A percentile compares a stretch with the other conserved stretches of the same genome.
Evolutionary conservation across 1,140 invertebrate genomes (phyloP).

Genomic region (Aphelenchoides fujianensis): DNA sequence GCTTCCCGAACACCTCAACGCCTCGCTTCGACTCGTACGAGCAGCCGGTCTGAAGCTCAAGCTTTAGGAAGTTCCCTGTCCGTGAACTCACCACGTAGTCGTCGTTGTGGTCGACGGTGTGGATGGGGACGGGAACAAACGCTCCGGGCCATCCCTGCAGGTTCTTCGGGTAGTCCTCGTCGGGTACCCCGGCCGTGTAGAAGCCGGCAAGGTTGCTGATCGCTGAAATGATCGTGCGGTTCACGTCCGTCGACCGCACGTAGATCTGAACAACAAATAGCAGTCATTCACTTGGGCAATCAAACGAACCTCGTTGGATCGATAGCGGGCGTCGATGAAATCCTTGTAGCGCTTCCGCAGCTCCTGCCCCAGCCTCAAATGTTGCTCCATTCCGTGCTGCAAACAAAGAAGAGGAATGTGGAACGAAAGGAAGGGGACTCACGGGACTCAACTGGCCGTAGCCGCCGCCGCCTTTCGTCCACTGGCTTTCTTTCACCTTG

Average conservation of each 20-base stretch:
- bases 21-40: neutral
- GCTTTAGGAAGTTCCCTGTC: neutral
- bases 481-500: neutral
- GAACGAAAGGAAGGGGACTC: neutral
- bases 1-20: neutral
- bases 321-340: neutral
- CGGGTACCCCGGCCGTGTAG: neutral
- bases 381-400: neutral
- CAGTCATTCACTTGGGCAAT: neutral
- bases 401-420: neutral
- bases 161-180: constrained; percentile 13
- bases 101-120: constrained; percentile 10
- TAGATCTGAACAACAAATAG: constrained; percentile 7
- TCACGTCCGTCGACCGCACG: constrained; percentile 17
- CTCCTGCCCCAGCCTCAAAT: neutral
- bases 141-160: neutral
- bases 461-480: neutral
- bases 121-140: constrained; percentile 25
- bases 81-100: neutral
- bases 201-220: neutral
- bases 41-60: constrained; percentile 13
- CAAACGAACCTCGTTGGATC: neutral
- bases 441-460: neutral
- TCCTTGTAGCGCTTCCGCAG: neutral
- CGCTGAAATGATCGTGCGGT: neutral